These are phyloP conservation scores for Tethea ocularis DNA, from an alignment of 2,888 invertebrate genomes.

Conservation along the genomic window DNA sequence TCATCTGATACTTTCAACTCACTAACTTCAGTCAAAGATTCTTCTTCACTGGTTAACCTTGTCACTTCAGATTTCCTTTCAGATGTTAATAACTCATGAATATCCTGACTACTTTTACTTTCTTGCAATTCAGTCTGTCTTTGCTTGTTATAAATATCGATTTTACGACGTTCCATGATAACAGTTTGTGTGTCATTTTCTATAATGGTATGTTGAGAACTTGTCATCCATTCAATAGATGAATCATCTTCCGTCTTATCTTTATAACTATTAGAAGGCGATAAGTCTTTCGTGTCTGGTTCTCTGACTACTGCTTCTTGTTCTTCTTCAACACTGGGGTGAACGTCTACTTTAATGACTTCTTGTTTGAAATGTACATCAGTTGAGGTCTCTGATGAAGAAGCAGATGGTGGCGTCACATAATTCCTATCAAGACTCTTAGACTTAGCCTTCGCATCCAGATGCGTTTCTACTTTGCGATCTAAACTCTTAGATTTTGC, in stretches of 20 bases:
- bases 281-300: conserved; percentile 53
- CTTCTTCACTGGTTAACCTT: conserved; percentile 86
- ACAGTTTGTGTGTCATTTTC: conserved; percentile 85
- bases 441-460: conserved; percentile 84
- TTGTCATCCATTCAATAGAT: conserved; percentile 77
- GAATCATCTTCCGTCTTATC: conserved; percentile 78
- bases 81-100: conserved; percentile 57
- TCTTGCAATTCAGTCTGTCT: conserved; percentile 75
- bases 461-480: conserved; percentile 84
- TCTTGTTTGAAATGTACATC: conserved; percentile 80
- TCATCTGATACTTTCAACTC: conserved; percentile 83
- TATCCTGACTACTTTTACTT: conserved; percentile 67
- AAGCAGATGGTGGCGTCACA: conserved; percentile 65
- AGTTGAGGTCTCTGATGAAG: conserved; percentile 51
- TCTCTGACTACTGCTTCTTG: conserved; percentile 39
- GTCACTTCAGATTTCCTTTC: conserved; percentile 77
- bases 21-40: conserved; percentile 87
- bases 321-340: conserved; percentile 63
- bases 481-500: conserved; percentile 88
- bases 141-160: conserved; percentile 84
- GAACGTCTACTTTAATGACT: conserved; percentile 77
- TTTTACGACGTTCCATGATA: conserved; percentile 84
- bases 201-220: conserved; percentile 71
- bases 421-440: conserved; percentile 88
- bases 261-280: conserved; percentile 70